Conservation (phyloP, 2,113 vertebrate genomes). For the Phainopepla nitens region DNA sequence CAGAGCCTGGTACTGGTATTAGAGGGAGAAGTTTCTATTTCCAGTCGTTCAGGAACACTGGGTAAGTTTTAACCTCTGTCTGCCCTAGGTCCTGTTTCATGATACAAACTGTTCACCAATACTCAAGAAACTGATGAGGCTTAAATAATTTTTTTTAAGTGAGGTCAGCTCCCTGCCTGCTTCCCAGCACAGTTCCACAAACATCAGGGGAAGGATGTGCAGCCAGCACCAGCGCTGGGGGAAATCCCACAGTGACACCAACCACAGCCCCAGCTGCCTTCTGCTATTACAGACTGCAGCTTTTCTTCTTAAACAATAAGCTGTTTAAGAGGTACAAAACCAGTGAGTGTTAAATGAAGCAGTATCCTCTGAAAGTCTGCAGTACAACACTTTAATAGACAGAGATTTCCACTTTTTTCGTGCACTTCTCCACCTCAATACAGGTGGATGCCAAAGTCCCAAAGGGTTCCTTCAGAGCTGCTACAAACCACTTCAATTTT, state of each 20-base stretch:
- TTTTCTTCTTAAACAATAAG: neutral
- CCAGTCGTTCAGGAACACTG: neutral
- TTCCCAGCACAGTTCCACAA: neutral
- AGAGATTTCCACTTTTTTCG: neutral
- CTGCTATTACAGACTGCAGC: neutral
- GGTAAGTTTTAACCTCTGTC: constrained; percentile 23
- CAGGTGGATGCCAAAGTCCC: neutral
- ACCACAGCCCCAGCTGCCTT: neutral
- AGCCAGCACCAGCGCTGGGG: neutral
- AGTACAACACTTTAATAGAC: neutral
- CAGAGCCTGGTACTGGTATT: neutral
- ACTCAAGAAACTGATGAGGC: constrained; percentile 25
- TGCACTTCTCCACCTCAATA: neutral
- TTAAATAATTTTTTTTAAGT: constrained; percentile 32
- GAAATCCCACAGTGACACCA: neutral
- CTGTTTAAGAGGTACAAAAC: neutral
- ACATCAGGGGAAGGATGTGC: neutral
- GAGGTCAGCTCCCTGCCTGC: neutral
- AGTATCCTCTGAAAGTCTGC: neutral
- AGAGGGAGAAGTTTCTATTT: neutral
- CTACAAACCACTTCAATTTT: neutral
- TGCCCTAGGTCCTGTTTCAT: constrained; percentile 19
- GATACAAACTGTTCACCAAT: constrained; percentile 1
- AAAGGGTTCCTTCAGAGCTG: neutral
- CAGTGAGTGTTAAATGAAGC: neutral